Conservation (phyloP, 2,113 vertebrate species). For the Lophius piscatorius region DNA sequence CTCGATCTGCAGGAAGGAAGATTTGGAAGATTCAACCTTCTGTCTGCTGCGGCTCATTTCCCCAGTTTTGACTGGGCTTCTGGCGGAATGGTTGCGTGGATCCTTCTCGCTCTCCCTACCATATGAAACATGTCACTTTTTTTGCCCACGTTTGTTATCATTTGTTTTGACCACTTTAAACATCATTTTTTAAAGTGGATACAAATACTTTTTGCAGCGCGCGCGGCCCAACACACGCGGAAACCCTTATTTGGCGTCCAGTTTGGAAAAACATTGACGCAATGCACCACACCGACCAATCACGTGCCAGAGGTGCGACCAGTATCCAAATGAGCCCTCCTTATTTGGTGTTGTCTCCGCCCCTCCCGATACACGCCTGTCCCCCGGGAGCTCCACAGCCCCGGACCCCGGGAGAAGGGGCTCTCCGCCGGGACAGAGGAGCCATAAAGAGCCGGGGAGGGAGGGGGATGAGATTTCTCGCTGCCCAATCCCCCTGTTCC, state of each 20-base stretch:
- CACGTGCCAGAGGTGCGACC: conserved; percentile 15
- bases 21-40: too few relatives aligned
- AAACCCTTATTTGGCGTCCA: conserved; percentile 56
- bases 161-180: too few relatives aligned
- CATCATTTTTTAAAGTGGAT: conserved; percentile 6
- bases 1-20: too few relatives aligned
- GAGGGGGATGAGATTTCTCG: conserved; percentile 75
- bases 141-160: too few relatives aligned
- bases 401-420: conserved; percentile 80
- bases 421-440: conserved; percentile 81
- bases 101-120: too few relatives aligned
- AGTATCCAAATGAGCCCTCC: conserved; percentile 62
- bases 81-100: too few relatives aligned
- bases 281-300: conserved; percentile 61
- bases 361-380: conserved; percentile 57
- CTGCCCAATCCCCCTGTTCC: conserved; percentile 80
- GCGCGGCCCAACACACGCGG: conserved; percentile 50
- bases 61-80: too few relatives aligned
- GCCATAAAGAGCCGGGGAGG: conserved; percentile 79
- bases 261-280: conserved; percentile 62
- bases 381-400: conserved; percentile 71
- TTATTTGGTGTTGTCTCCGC: conserved; percentile 69
- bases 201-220: conserved; percentile 35
- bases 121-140: too few relatives aligned
- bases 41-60: too few relatives aligned